Evolutionary conservation across 2,113 vertebrate genomes (phyloP).

Genomic region (Halichoeres trimaculatus): DNA sequence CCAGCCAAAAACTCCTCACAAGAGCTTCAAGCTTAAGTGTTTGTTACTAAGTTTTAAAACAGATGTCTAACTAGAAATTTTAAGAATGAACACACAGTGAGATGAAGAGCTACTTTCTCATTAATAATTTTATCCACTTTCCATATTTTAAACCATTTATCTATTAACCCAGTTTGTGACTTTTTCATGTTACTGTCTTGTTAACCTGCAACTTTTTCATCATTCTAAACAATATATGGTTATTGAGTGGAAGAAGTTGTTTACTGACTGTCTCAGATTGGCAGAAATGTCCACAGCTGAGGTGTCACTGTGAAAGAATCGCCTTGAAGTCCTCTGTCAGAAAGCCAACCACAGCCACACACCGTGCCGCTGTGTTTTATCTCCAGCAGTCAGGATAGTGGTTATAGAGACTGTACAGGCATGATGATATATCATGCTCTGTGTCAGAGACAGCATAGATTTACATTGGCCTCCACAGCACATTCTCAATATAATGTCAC

Average conservation of each 20-base stretch:
- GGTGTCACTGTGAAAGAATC: not conserved
- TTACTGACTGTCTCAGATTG: not conserved
- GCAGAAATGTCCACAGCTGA: constrained; percentile 7
- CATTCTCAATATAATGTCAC: constrained; percentile 45
- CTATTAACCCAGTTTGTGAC: too few relatives aligned
- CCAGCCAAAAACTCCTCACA: too few relatives aligned
- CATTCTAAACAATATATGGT: too few relatives aligned
- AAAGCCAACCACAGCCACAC: constrained; percentile 22
- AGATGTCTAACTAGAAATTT: too few relatives aligned
- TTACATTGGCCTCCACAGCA: constrained; percentile 40
- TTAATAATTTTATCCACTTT: too few relatives aligned
- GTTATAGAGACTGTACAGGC: constrained; percentile 56
- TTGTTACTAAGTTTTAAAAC: too few relatives aligned
- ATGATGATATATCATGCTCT: constrained; percentile 54
- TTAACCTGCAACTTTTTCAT: too few relatives aligned
- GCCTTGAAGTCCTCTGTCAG: constrained; percentile 29
- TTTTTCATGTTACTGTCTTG: too few relatives aligned
- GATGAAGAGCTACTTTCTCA: too few relatives aligned
- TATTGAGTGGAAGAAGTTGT: not conserved
- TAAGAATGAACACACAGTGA: too few relatives aligned
- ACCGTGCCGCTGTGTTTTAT: constrained; percentile 54
- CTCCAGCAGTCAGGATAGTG: constrained; percentile 59
- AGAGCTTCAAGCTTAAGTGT: too few relatives aligned
- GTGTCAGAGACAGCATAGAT: constrained; percentile 42
- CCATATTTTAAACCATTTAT: too few relatives aligned